Evolutionary conservation across 2,797 vertebrate genomes (phyloP).

Genomic region (Malurus splendens): DNA sequence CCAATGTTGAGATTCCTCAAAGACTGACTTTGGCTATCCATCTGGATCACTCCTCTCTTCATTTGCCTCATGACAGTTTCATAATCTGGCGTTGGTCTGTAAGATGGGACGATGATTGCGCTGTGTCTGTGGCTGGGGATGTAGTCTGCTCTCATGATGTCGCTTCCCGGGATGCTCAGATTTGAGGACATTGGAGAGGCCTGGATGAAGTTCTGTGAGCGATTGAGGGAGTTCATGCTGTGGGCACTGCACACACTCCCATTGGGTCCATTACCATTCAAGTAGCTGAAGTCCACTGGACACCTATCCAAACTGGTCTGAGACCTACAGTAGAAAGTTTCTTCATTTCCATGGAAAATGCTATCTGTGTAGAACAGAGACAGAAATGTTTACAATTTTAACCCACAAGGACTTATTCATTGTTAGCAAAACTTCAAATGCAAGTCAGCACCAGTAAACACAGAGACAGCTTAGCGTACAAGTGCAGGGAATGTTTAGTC

Average conservation of each 20-base stretch:
- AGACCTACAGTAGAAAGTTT: constrained; percentile 85
- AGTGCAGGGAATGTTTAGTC: neutral
- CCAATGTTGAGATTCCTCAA: constrained; percentile 93
- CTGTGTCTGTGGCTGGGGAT: constrained; percentile 93
- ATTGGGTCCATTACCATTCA: constrained; percentile 87
- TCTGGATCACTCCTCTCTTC: constrained; percentile 79
- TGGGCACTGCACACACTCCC: constrained; percentile 94
- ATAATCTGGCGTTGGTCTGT: constrained; percentile 93
- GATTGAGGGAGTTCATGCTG: constrained; percentile 91
- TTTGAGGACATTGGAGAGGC: constrained; percentile 92
- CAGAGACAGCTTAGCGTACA: neutral
- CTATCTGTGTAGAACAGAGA: constrained; percentile 77
- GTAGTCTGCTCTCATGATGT: constrained; percentile 92
- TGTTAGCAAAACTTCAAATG: neutral
- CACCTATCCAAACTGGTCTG: constrained; percentile 90
- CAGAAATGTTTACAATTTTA: neutral
- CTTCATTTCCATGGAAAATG: constrained; percentile 90
- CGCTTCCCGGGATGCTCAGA: constrained; percentile 90
- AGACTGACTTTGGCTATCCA: constrained; percentile 90
- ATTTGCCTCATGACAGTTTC: constrained; percentile 92
- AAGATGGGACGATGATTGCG: constrained; percentile 93
- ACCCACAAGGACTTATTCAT: neutral
- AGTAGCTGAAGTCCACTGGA: constrained; percentile 79
- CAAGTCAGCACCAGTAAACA: neutral
- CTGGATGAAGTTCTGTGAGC: constrained; percentile 88